Evolutionary conservation across 2,888 invertebrate species (phyloP), one percentile per base, ranked within the genome.

Genomic region (Sinopyrophorus schimmeli): DNA sequence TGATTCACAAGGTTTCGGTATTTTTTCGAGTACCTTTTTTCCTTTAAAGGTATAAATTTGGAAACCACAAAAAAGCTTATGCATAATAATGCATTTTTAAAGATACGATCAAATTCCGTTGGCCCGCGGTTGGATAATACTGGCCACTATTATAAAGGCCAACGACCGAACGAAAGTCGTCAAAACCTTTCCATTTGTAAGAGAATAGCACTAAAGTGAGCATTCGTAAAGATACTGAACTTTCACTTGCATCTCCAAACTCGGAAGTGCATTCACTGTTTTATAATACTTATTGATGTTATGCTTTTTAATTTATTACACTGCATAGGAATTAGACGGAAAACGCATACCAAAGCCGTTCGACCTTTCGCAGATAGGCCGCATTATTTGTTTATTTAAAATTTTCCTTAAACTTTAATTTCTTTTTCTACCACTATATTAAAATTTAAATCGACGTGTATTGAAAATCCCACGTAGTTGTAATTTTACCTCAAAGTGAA

Each of bases 151-250:
- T 26, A 23, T 18, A 32, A 42, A 49, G 50, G 42, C 24, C 50
- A 50, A 34, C 32, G 50, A 50, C 50, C 50, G 39, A 11, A 24
- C 31, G 37, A 50, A 50, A 50, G 32, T 44, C 26, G 32, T 46
- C 31, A 38, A 28, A 49, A 43, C 37, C 44, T 44, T 44, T 44
- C 44, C 27, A 38, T 38, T 38, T 21, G 37, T 31, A 26, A 21
- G 20, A 27, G 23, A 43, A 35, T 43, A 24, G 23, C 21, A 16
- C 31, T 27, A 27, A 26, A 28, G 28, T 20, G 12, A 23, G 14
- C 16, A n/a, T 11, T 21, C 23, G 12, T 5, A 37, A 24, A 26
- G 24, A 35, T 38, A 28, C 17, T 28, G 21, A 32, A 47, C 47
- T 47, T 47, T 47, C 47, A 47, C 47, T 39, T 41, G 41, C 41